Evolutionary conservation across 2,113 vertebrate genomes (phyloP), one percentile per base, ranked within the genome.

Genomic region (Nipponia nippon): DNA sequence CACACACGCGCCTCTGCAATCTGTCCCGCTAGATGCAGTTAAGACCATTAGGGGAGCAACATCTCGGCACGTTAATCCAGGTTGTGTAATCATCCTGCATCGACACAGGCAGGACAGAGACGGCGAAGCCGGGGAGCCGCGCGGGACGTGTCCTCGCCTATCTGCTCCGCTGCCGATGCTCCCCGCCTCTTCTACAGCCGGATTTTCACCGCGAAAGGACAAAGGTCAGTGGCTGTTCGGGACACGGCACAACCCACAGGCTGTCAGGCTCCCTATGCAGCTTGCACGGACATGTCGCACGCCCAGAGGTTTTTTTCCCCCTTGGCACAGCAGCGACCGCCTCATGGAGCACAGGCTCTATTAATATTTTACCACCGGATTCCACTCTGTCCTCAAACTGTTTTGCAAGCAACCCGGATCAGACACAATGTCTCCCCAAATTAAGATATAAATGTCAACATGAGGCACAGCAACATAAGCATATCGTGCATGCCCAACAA

Each of bases 381-480:
- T 83, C 85, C 69, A 29, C 44, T 71, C 46, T 47, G 82, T 82
- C 72, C 63, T 96, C 86, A 67, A 88, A 82, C 71, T 71, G 87
- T 65, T 76, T 80, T 81, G 83, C 70, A 90, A 95, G 92, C 47
- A 71, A 73, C 29, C 34, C 16, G 7, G 22, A 67, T 49, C 55
- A 72, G 75, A 62, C 27, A 11, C 34, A 11, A 55, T 16, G 89
- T 84, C 84, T 94, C 71, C 83, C 55, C 29, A 87, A 86, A 76
- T 95, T 79, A 87, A 92, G 81, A 78, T 59, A 85, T 29, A 80
- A 90, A 92, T n/a, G 58, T 83, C 93, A 90, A 96, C 80, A 44
- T 7, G 79, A 92, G 73, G 80, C 73, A 30, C 36, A 4, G 82
- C 42, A 52, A 70, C 52, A 38, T 38, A 89, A 90, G 71, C 81